Evolutionary conservation across 2,113 vertebrate species (phyloP), one percentile per base, ranked within the genome.

Genomic region (Miniopterus natalensis): DNA sequence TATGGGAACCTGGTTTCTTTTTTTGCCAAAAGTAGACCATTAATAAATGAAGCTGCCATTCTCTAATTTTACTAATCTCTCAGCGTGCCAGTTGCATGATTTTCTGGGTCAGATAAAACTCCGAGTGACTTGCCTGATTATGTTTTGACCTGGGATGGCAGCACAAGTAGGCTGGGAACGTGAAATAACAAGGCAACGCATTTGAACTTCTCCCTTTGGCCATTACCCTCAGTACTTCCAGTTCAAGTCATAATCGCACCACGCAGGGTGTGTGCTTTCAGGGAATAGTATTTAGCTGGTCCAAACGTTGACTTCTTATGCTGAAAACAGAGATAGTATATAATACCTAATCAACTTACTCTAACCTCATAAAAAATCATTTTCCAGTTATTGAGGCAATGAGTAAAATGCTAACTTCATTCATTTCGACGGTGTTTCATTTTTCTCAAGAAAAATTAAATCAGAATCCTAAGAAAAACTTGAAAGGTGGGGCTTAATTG

Each of bases 111-210:
- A 90, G 36, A 55, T 4, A 79, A 40, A 90, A 21, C 23, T n/a
- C 14, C 47, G 23, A 90, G 74, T 36, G 74, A 83, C 51, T 95
- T 84, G 45, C 11, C 55, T 79, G n/a, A 65, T 84, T 73, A 74
- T 45, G 15, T 80, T 96, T 51, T 40, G 25, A 63, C 49, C 65
- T 89, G 49, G 53, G 7, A 96, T 61, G 80, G 65, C 57, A 75
- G 18, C 18, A n/a, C 27, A 61, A 17, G 1, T 21, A 27, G 77
- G 10, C 13, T 27, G 12, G 29, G 84, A 65, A 18, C 10, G 11
- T 71, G 68, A 61, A 14, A 74, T 65, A 47, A 74, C 61, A 31
- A 65, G 5, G 15, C 13, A 51, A 25, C 13, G 2, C 5, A 5
- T 8, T 49, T 77, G 75, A 13, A 5, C 18, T 65, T 90, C 70